phyloP scores from a whole-genome alignment of 1,140 invertebrate genomes.

The Danaus plexippus region DNA sequence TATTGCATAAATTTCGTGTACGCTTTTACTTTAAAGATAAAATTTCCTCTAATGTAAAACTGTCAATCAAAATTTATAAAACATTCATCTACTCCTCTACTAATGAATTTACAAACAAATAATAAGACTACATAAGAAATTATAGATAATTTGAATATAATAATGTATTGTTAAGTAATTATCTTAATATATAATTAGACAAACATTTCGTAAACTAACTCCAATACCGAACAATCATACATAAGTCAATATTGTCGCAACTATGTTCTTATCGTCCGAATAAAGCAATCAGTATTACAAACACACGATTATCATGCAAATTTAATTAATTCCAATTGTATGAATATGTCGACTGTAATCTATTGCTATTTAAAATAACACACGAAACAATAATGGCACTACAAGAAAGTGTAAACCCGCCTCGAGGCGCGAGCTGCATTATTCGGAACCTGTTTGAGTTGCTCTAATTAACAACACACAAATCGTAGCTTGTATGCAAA shows the following conservation, averaged over 20 bases:
- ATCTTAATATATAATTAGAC: too few species aligned
- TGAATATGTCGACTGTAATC: conserved; percentile 26
- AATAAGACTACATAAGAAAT: too few species aligned
- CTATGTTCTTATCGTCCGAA: too few species aligned
- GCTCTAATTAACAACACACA: conserved; percentile 71
- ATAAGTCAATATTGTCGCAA: too few species aligned
- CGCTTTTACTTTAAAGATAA: conserved; percentile 22
- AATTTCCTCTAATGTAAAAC: conserved; percentile 17
- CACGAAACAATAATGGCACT: conserved; percentile 59
- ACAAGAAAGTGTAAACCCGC: conserved; percentile 49
- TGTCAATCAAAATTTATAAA: conserved; percentile 18
- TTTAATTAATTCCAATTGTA: conserved; percentile 55
- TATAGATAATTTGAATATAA: too few species aligned
- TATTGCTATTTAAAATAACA: conserved; percentile 66
- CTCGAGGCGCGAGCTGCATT: conserved; percentile 46
- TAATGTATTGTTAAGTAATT: too few species aligned
- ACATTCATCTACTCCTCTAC: not conserved
- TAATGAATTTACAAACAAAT: too few species aligned
- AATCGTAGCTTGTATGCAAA: conserved; percentile 71
- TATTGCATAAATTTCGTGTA: conserved; percentile 21
- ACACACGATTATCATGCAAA: conserved; percentile 54
- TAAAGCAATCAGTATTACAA: too few species aligned
- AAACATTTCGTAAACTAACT: too few species aligned
- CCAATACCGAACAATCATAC: too few species aligned
- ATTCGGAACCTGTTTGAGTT: conserved; percentile 61